Evolutionary conservation across 2,797 vertebrate genomes (phyloP), one percentile per base, ranked within the genome.

Genomic region (Coregonus ussuriensis): DNA sequence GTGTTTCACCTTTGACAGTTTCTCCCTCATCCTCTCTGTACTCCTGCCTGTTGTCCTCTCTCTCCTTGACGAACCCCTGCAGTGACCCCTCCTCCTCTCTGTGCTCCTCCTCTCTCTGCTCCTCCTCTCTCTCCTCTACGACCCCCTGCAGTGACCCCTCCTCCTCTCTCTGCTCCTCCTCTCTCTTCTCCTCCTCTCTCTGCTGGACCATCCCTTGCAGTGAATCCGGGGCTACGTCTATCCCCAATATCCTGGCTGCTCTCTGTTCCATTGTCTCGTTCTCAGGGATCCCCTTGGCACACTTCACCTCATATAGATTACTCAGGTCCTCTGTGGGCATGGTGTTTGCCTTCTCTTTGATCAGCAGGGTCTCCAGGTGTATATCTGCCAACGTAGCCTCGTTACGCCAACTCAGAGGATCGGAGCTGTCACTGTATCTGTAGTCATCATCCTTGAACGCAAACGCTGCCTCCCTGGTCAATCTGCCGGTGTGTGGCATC

Each of bases 191-290:
- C 59, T 25, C n/a, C 21, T 25, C 21, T 62, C 1, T 62, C 21
- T 9, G n/a, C 59, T 25, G 59, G 59, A 63, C 9, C 71, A 78
- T 89, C 0, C 93, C 93, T 79, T 96, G 92, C 65, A 99, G 94
- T 53, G 95, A 94, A 85, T 97, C 97, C 68, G 96, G 94, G 18
- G 97, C 95, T 88, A 99, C 95, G 4, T 94, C 93, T 81, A 99
- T 99, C 78, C 97, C 97, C 76, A 99, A 89, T 88, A 99, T 99
- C 86, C 97, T 95, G 14, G 96, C 95, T 29, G 98, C 98, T 90
- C 98, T 94, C 65, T 95, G 93, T 84, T 97, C 95, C 47, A 99
- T 93, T 11, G 97, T 96, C 88, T 99, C 98, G 18, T 96, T 95
- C 79, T 94, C 94, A 1, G 96, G 95, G 54, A 98, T 96, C 77